phyloP scores from a whole-genome alignment of 2,113 vertebrate species.

The Hylia prasina region DNA sequence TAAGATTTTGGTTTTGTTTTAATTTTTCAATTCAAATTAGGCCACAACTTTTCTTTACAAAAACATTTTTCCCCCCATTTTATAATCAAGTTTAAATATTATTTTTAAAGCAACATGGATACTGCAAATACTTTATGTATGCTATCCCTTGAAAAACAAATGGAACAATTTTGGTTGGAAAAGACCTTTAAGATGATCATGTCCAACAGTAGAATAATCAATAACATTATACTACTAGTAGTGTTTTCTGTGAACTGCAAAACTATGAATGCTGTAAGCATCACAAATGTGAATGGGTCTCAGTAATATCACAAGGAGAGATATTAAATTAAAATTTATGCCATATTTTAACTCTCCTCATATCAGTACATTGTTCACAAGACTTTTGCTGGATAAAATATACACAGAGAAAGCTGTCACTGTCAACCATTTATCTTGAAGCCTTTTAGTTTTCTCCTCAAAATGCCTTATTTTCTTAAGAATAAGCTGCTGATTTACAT shows the following conservation, averaged over 20 bases:
- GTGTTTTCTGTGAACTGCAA: background rate
- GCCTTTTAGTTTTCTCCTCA: background rate
- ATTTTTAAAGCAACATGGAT: background rate
- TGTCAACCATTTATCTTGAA: background rate
- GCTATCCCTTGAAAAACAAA: background rate
- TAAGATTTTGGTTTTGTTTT: background rate
- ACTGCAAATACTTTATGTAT: background rate
- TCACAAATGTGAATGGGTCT: background rate
- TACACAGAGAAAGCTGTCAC: background rate
- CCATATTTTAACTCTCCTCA: background rate
- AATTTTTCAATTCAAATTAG: background rate
- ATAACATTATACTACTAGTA: background rate
- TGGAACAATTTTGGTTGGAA: background rate
- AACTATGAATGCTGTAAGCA: background rate
- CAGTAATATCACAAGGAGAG: background rate
- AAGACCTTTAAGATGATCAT: background rate
- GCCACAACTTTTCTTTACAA: background rate
- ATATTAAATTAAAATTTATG: background rate
- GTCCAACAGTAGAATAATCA: background rate
- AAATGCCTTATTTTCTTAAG: constrained; percentile 14
- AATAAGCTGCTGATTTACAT: constrained; percentile 26
- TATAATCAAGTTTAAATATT: background rate
- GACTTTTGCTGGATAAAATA: background rate
- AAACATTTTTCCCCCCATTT: rapidly evolving
- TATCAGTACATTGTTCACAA: background rate